Percentiles rank a stretch among this genome's conserved stretches.
Evolutionary conservation across 2,888 invertebrate species (phyloP).

Genomic region (Conchocele bisecta): DNA sequence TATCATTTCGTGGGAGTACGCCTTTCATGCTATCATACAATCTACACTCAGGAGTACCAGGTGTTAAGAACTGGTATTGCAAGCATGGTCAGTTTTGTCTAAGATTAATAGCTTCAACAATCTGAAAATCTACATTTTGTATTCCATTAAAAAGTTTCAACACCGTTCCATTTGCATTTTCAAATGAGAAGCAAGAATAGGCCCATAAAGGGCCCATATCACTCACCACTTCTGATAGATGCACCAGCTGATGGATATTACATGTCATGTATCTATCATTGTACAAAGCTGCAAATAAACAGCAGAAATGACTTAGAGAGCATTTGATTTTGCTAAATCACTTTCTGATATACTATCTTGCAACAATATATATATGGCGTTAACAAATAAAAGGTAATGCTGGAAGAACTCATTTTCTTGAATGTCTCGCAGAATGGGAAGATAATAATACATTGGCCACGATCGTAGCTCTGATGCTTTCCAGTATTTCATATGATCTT

Average conservation of each 20-base stretch:
- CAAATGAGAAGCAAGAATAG: conserved; percentile 56
- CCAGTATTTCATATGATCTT: conserved; percentile 55
- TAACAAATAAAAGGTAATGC: conserved; percentile 46
- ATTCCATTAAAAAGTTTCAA: conserved; percentile 49
- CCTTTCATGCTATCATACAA: too few species aligned
- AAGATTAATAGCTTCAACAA: too few species aligned
- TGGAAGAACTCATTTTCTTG: conserved; percentile 28
- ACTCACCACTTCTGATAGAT: conserved; percentile 39
- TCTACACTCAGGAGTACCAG: too few species aligned
- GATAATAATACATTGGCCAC: conserved; percentile 56
- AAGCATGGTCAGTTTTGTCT: too few species aligned
- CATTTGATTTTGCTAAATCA: conserved; percentile 19
- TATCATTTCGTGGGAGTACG: too few species aligned
- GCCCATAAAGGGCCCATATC: conserved; percentile 53
- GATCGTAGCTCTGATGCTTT: conserved; percentile 57
- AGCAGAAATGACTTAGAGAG: conserved; percentile 32
- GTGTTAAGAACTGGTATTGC: too few species aligned
- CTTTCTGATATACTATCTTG: conserved; percentile 23
- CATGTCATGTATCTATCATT: conserved; percentile 40
- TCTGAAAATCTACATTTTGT: conserved; percentile 49
- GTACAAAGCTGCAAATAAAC: conserved; percentile 44
- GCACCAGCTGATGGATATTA: conserved; percentile 51
- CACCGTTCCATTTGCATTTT: conserved; percentile 38
- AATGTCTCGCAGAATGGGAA: conserved; percentile 39
- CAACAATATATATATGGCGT: conserved; percentile 42